Percentiles rank a stretch among this genome's conserved stretches.
Evolutionary conservation across 2,888 invertebrate species (phyloP).

Genomic region (Netelia melanura): DNA sequence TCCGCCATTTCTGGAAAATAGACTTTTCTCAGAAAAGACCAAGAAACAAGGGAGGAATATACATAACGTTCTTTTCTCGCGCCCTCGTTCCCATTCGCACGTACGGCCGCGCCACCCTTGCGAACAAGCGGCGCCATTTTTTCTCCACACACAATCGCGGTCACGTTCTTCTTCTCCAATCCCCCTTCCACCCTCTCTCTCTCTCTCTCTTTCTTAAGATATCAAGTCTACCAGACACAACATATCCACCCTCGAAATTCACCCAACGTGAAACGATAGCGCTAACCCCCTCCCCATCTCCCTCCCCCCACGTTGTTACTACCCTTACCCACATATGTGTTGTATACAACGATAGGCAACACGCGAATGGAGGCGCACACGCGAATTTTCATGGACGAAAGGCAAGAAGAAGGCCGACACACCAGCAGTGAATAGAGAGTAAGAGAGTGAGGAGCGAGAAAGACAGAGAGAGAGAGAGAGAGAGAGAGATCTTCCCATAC

Average conservation of each 20-base stretch:
- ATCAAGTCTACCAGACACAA: slow-evolving; percentile 53
- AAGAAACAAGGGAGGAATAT: slow-evolving; percentile 25
- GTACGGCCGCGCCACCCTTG: slow-evolving; percentile 41
- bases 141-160: slow-evolving; percentile 62
- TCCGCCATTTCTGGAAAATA: neutral
- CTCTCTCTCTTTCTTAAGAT: slow-evolving; percentile 32
- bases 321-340: neutral
- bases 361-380: slow-evolving; percentile 30
- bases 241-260: slow-evolving; percentile 47
- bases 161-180: slow-evolving; percentile 46
- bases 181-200: slow-evolving; percentile 20
- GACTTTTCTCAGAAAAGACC: slow-evolving; percentile 16
- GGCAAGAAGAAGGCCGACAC: slow-evolving; percentile 3
- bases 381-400: slow-evolving; percentile 64
- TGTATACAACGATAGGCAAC: slow-evolving; percentile 20
- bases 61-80: slow-evolving; percentile 50
- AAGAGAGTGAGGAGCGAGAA: slow-evolving; percentile 1
- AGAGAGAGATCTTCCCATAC: slow-evolving; percentile 80
- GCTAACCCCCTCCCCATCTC: no score
- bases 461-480: slow-evolving; percentile 47
- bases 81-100: slow-evolving; percentile 54
- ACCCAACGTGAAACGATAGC: slow-evolving; percentile 11
- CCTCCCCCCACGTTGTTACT: no score
- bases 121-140: slow-evolving; percentile 59
- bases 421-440: slow-evolving; percentile 22